phyloP scores from a whole-genome alignment of 2,113 vertebrate genomes.

The Columbina picui region DNA sequence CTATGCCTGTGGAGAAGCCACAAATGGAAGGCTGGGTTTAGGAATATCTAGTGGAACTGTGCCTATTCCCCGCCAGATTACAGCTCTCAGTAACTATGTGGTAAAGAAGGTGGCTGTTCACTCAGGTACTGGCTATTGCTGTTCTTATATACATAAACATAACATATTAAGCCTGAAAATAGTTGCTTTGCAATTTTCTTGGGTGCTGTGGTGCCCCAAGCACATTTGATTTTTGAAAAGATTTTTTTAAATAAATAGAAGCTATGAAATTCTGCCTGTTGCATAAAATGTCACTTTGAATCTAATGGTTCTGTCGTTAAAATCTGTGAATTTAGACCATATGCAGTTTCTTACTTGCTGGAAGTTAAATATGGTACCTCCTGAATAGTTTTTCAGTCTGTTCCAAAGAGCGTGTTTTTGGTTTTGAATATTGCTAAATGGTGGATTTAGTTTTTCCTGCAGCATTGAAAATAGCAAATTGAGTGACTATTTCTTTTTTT shows the following conservation, averaged over 20 bases:
- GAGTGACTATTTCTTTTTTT: background rate
- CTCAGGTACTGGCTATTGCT: constrained; percentile 78
- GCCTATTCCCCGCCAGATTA: constrained; percentile 93
- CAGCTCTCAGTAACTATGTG: constrained; percentile 95
- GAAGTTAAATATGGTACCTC: background rate
- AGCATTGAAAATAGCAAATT: background rate
- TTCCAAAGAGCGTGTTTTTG: background rate
- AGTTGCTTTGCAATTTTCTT: background rate
- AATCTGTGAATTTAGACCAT: background rate
- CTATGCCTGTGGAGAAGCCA: constrained; percentile 95
- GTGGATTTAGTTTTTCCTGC: background rate
- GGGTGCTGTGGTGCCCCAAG: background rate
- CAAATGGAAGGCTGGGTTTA: constrained; percentile 93
- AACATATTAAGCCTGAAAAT: background rate
- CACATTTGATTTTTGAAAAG: background rate
- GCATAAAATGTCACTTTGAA: background rate
- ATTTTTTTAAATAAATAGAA: background rate
- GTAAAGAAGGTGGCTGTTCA: constrained; percentile 99
- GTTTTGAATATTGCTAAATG: background rate
- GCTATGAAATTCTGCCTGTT: background rate
- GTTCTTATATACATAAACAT: accelerated
- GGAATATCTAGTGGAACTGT: constrained; percentile 95
- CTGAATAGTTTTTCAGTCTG: background rate
- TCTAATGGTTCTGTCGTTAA: background rate
- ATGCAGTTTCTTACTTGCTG: background rate